Conservation (phyloP, 2,797 vertebrate genomes). For the Pelochelys cantorii region DNA sequence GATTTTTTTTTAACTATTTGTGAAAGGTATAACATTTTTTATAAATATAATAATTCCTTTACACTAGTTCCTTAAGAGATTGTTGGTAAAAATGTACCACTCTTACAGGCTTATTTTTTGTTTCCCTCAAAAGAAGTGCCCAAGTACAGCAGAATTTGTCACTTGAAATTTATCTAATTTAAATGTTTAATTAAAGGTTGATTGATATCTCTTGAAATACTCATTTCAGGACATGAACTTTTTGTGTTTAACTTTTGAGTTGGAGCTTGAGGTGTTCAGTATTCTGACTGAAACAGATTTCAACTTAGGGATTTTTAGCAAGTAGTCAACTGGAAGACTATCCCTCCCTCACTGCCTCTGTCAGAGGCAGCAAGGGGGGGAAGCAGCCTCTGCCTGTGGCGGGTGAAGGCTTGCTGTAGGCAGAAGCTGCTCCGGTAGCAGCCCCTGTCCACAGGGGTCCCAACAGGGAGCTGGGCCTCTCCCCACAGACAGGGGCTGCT, state of each 20-base stretch:
- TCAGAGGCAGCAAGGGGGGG: too few species aligned
- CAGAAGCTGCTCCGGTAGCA: too few species aligned
- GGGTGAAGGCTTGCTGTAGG: too few species aligned
- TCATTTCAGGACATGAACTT: conserved; percentile 28
- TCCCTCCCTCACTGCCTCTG: too few species aligned
- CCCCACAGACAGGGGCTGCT: too few species aligned
- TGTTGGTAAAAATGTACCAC: background rate
- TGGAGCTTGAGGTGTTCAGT: conserved; percentile 33
- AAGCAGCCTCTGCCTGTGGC: too few species aligned
- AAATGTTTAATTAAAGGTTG: conserved; percentile 55
- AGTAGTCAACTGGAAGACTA: too few species aligned
- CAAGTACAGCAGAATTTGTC: conserved; percentile 53
- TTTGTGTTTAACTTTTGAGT: conserved; percentile 57
- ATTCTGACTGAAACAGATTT: conserved; percentile 24
- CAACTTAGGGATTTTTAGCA: background rate
- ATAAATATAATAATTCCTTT: conserved; percentile 63
- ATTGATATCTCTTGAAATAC: background rate
- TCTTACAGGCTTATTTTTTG: conserved; percentile 1
- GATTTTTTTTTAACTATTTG: conserved; percentile 20
- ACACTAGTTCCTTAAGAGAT: conserved; percentile 49
- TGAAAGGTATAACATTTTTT: conserved; percentile 53
- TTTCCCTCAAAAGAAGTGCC: conserved; percentile 39
- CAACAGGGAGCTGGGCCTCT: too few species aligned
- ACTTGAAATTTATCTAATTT: conserved; percentile 58
- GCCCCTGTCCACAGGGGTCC: too few species aligned